These are phyloP conservation scores for Vesta saturnalis DNA, from an alignment of 2,888 invertebrate genomes.

Conservation along the genomic window DNA sequence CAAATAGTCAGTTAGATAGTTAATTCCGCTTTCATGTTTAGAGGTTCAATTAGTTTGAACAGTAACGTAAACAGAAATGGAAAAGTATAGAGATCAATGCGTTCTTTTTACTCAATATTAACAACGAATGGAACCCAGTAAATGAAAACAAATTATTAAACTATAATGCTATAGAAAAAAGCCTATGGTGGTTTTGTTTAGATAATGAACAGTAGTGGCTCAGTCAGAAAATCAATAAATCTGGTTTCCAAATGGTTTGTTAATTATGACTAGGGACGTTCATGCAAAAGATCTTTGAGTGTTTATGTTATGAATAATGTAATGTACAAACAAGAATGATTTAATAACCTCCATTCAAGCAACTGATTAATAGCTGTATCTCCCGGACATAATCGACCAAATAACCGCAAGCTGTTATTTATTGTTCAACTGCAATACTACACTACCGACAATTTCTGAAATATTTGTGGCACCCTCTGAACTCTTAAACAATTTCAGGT, in stretches of 20 bases:
- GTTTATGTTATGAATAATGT: constrained; percentile 15
- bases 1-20: too few relatives aligned
- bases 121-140: too few relatives aligned
- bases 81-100: too few relatives aligned
- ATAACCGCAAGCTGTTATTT: constrained; percentile 14
- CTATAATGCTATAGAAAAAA: too few relatives aligned
- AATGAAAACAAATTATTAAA: too few relatives aligned
- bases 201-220: constrained; percentile 4
- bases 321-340: constrained; percentile 13
- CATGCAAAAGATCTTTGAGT: constrained; percentile 13
- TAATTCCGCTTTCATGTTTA: too few relatives aligned
- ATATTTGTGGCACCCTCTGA: not conserved
- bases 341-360: constrained; percentile 13
- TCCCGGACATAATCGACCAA: constrained; percentile 14
- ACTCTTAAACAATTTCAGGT: not conserved
- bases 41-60: too few relatives aligned
- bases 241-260: constrained; percentile 14
- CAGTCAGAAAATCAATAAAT: constrained; percentile 10
- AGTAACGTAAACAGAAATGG: too few relatives aligned
- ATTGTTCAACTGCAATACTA: constrained; percentile 9
- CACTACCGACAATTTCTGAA: not conserved
- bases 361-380: constrained; percentile 12
- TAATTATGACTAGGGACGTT: constrained; percentile 12
- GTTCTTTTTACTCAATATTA: too few relatives aligned
- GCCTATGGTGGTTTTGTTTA: not conserved